Evolutionary conservation across 2,888 invertebrate species (phyloP).

Genomic region (Lepidocyrtoides sp.): DNA sequence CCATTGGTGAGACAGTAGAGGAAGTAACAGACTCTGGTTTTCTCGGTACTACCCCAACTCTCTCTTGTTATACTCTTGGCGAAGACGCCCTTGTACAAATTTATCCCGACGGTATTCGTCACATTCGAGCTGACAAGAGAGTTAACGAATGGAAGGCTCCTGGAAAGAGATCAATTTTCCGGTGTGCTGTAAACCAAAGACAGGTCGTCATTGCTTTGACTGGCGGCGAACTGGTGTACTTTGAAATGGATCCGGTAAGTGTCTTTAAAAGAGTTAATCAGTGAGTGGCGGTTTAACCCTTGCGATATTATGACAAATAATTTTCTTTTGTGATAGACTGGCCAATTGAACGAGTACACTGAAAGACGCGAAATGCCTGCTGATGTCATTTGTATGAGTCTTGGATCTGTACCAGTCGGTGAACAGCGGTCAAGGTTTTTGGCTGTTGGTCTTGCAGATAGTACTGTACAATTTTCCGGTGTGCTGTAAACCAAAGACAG

Average conservation of each 20-base stretch:
- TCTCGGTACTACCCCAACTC: slow-evolving; percentile 98
- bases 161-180: slow-evolving; percentile 98
- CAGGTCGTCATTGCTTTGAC: slow-evolving; percentile 99
- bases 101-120: slow-evolving; percentile 99
- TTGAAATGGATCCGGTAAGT: slow-evolving; percentile 99
- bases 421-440: slow-evolving; percentile 98
- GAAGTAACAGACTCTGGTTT: slow-evolving; percentile 99
- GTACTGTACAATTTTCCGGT: slow-evolving; percentile 99
- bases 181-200: slow-evolving; percentile 99
- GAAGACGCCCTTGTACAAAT: slow-evolving; percentile 99
- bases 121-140: slow-evolving; percentile 98
- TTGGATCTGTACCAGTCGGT: slow-evolving; percentile 97
- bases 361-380: slow-evolving; percentile 98
- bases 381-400: slow-evolving; percentile 99
- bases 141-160: slow-evolving; percentile 99
- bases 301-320: too few relatives aligned
- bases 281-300: too few relatives aligned
- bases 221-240: slow-evolving; percentile 99
- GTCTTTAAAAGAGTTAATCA: too few relatives aligned
- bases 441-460: slow-evolving; percentile 98
- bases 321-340: slow-evolving; percentile 91
- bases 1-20: slow-evolving; percentile 99
- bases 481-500: slow-evolving; percentile 99
- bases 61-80: slow-evolving; percentile 99
- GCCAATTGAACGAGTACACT: slow-evolving; percentile 99